Percentiles rank a stretch among this genome's conserved stretches.
These are phyloP conservation scores for Agrochola lota DNA, from an alignment of 2,888 invertebrate species.

Conservation along the genomic window DNA sequence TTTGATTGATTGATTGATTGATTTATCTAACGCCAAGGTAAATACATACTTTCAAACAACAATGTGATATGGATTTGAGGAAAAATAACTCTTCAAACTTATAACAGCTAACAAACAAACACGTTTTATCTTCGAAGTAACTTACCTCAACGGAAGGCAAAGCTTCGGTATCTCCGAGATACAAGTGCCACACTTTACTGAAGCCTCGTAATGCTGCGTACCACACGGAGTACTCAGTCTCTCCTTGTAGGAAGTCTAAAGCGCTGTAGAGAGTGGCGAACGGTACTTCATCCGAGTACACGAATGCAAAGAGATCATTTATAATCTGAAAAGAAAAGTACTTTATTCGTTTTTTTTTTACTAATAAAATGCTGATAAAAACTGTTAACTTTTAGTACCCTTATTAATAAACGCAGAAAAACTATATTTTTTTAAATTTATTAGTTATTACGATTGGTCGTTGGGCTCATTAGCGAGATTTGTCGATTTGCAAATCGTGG, in stretches of 20 bases:
- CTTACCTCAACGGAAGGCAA: constrained; percentile 78
- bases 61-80: not conserved
- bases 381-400: not conserved
- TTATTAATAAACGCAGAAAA: too few species aligned
- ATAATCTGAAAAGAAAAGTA: constrained; percentile 87
- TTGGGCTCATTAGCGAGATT: not conserved
- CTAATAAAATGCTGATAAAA: not conserved
- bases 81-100: not conserved
- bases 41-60: not conserved
- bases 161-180: constrained; percentile 74
- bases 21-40: not conserved
- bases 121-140: not conserved
- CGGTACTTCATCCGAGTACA: constrained; percentile 90
- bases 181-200: constrained; percentile 80
- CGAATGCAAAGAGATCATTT: constrained; percentile 94
- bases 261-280: constrained; percentile 91
- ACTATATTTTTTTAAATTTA: too few species aligned
- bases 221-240: constrained; percentile 94
- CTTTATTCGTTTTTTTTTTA: not conserved
- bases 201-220: constrained; percentile 90
- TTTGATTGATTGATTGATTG: too few species aligned
- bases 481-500: too few species aligned
- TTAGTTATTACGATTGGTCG: not conserved
- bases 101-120: not conserved
- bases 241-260: constrained; percentile 92